Evolutionary conservation across 2,113 vertebrate species (phyloP), one percentile per base, ranked within the genome.

Genomic region (Antechinus stuartii): DNA sequence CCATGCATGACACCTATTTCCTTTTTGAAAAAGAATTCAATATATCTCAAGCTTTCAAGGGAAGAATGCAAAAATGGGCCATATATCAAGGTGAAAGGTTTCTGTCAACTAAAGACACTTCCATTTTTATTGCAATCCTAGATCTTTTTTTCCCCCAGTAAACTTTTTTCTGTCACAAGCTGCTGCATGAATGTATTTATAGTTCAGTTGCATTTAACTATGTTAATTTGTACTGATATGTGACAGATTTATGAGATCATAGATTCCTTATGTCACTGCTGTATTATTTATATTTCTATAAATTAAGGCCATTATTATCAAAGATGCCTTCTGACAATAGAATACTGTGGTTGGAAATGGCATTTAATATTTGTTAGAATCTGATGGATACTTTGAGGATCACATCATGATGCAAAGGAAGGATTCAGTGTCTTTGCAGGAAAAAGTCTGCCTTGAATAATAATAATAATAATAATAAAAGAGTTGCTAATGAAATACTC

Each of bases 281-380:
- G 97, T 97, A 95, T 98, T 98, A 98, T 98, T 98, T 98, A 98
- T 97, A 94, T 97, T 98, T 98, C 97, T 98, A 96, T 98, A 98
- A 98, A 98, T 98, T 98, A 98, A 97, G 97, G 91, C 49, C 93
- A 90, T 94, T 98, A 92, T 97, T 97, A 93, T 95, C 93, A 89
- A 94, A 97, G 96, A 95, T 2, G 8, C 91, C 76, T 97, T 92
- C 93, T 96, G 97, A 98, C 97, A 98, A 97, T 92, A 97, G 95
- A 54, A 54, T 95, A 94, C 0, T 0, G 93, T 96, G 4, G 93
- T 94, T 95, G 96, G 93, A 94, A 97, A 76, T 50, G 93, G 91
- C 94, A 92, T 97, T 97, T 97, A 97, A 96, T 97, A 95, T 96
- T 98, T 98, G 96, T 94, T 97, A 14, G 53, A 89, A 91, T 50